These are phyloP conservation scores for Leptothorax acervorum DNA, from an alignment of 2,888 invertebrate species.

Conservation along the genomic window DNA sequence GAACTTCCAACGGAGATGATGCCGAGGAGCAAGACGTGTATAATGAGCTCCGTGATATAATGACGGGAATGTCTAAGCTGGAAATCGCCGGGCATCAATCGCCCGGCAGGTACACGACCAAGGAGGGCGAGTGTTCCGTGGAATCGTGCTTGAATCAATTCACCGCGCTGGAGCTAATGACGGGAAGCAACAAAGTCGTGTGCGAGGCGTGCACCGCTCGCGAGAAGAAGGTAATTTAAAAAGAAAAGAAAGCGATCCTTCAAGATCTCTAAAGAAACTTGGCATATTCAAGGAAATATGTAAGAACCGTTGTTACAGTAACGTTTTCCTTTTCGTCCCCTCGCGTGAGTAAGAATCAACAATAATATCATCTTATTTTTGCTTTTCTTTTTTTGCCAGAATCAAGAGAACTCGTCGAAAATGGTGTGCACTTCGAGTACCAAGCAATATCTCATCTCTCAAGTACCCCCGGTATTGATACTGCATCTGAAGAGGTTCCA, in stretches of 20 bases:
- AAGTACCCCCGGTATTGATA: slow-evolving; percentile 97
- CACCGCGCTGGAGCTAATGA: slow-evolving; percentile 95
- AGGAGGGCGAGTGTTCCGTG: slow-evolving; percentile 93
- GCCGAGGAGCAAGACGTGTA: slow-evolving; percentile 41
- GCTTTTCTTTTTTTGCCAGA: slow-evolving; percentile 79
- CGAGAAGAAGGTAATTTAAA: slow-evolving; percentile 86
- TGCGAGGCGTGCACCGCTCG: slow-evolving; percentile 95
- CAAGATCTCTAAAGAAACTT: not conserved
- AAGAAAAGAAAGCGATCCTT: not conserved
- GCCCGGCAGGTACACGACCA: slow-evolving; percentile 89
- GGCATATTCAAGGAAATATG: not conserved
- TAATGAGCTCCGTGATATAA: slow-evolving; percentile 67
- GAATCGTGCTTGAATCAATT: slow-evolving; percentile 97
- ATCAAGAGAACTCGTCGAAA: slow-evolving; percentile 88
- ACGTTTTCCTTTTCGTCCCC: not conserved
- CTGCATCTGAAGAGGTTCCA: slow-evolving; percentile 98
- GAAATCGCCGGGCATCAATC: slow-evolving; percentile 70
- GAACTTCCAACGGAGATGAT: slow-evolving; percentile 12
- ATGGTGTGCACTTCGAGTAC: slow-evolving; percentile 93
- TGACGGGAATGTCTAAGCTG: slow-evolving; percentile 74
- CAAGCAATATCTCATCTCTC: slow-evolving; percentile 94
- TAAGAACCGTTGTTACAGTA: not conserved
- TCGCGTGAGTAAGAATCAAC: not conserved
- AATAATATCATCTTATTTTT: slow-evolving; percentile 21
- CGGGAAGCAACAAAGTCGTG: slow-evolving; percentile 96